phyloP scores from a whole-genome alignment of 2,888 invertebrate species.

The Monopis laevigella region DNA sequence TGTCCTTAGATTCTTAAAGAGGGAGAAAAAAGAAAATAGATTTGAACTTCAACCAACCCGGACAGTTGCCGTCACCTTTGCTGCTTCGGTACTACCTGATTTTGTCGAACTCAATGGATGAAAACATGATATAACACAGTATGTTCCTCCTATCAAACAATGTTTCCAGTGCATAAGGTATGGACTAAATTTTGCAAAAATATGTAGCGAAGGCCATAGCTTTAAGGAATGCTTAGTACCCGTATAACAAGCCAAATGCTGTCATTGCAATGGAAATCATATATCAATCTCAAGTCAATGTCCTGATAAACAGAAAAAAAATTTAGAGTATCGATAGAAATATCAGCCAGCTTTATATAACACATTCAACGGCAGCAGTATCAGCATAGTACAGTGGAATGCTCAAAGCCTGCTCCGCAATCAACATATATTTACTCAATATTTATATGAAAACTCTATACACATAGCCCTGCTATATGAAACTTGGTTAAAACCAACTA shows the following conservation, averaged over 20 bases:
- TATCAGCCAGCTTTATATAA: neutral
- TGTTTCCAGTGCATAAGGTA: neutral
- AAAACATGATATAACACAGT: neutral
- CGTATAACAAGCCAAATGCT: neutral
- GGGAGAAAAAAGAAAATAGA: neutral
- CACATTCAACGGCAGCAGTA: neutral
- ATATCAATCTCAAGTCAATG: neutral
- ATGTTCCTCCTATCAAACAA: neutral
- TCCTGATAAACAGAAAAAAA: slow-evolving; percentile 5
- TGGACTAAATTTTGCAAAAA: neutral
- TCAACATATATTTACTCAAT: slow-evolving; percentile 4
- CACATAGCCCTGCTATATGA: slow-evolving; percentile 2
- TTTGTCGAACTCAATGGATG: neutral
- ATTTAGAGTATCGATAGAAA: neutral
- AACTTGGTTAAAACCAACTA: slow-evolving; percentile 6
- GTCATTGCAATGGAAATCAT: slow-evolving; percentile 2
- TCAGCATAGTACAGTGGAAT: slow-evolving; percentile 4
- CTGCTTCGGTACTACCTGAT: neutral
- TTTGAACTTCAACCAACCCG: neutral
- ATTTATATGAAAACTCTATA: neutral
- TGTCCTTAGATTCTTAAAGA: neutral
- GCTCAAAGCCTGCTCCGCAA: slow-evolving; percentile 2
- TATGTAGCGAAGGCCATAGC: neutral
- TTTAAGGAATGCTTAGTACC: neutral
- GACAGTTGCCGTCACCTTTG: slow-evolving; percentile 3